A percentile compares a stretch with the other conserved stretches of the same genome.
phyloP scores from a whole-genome alignment of 2,113 vertebrate species.

The Tinamus guttatus region DNA sequence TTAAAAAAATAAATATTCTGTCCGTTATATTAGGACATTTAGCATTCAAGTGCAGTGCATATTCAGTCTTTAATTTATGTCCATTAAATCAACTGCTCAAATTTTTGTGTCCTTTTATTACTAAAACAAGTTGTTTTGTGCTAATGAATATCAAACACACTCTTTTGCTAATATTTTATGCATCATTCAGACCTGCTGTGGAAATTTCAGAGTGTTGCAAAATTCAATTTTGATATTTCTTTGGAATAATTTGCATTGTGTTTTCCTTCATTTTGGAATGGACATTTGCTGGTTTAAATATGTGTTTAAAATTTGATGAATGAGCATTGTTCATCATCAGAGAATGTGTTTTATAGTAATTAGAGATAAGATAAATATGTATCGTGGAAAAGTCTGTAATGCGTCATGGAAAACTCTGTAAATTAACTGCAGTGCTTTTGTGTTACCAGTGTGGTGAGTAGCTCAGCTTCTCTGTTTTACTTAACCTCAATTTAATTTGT shows the following conservation, averaged over 20 bases:
- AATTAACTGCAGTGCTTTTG: background rate
- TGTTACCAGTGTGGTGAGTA: background rate
- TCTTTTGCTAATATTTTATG: conserved; percentile 32
- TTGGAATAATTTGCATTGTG: background rate
- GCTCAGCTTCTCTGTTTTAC: background rate
- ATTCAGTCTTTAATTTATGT: background rate
- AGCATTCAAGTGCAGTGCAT: background rate
- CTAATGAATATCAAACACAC: background rate
- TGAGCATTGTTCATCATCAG: background rate
- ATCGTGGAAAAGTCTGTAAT: background rate
- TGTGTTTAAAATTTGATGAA: background rate
- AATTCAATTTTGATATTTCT: background rate
- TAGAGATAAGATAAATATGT: background rate
- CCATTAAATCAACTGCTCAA: background rate
- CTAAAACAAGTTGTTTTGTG: background rate
- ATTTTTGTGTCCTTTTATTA: background rate
- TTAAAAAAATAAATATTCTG: background rate
- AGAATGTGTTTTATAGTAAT: background rate
- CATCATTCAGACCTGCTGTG: background rate
- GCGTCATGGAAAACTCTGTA: background rate
- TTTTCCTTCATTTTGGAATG: background rate
- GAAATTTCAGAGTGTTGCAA: conserved; percentile 13
- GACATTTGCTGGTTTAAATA: background rate
- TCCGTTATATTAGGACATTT: background rate
- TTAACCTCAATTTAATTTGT: background rate